These are phyloP conservation scores for Borostomias antarcticus DNA, from an alignment of 2,797 vertebrate species.

Conservation along the genomic window DNA sequence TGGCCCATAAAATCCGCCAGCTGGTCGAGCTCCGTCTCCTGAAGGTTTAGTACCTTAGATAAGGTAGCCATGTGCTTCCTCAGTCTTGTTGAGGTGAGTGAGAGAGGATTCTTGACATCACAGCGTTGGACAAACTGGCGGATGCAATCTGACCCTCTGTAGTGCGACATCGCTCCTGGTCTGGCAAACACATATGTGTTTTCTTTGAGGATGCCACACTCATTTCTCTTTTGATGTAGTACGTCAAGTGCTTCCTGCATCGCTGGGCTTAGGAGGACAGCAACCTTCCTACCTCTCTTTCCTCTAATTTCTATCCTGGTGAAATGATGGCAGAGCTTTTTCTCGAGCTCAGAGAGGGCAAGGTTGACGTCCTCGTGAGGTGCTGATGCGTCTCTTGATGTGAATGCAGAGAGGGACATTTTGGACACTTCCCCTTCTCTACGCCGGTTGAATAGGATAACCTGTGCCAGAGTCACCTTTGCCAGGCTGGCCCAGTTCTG, in stretches of 20 bases:
- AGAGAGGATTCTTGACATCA: conserved; percentile 10
- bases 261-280: not conserved
- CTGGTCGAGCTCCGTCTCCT: conserved; percentile 19
- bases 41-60: conserved; percentile 12
- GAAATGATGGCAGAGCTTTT: conserved; percentile 12
- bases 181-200: conserved; percentile 19
- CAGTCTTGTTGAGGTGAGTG: conserved; percentile 4
- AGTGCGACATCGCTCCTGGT: not conserved
- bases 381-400: not conserved
- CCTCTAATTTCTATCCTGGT: not conserved
- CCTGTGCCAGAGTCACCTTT: conserved; percentile 24
- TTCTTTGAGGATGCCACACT: conserved; percentile 17
- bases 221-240: not conserved
- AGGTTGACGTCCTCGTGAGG: conserved; percentile 10
- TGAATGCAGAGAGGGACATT: conserved; percentile 14
- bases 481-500: conserved; percentile 19
- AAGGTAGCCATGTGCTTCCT: conserved; percentile 22
- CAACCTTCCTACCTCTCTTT: not conserved
- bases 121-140: conserved; percentile 8
- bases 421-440: conserved; percentile 26
- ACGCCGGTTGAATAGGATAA: conserved; percentile 26
- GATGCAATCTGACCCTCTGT: conserved; percentile 13
- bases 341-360: conserved; percentile 26
- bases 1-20: conserved; percentile 20
- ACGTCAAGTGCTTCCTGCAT: too few species aligned